Evolutionary conservation across 1,140 invertebrate species (phyloP), one percentile per base, ranked within the genome.

Genomic region (Drosophila leontia): DNA sequence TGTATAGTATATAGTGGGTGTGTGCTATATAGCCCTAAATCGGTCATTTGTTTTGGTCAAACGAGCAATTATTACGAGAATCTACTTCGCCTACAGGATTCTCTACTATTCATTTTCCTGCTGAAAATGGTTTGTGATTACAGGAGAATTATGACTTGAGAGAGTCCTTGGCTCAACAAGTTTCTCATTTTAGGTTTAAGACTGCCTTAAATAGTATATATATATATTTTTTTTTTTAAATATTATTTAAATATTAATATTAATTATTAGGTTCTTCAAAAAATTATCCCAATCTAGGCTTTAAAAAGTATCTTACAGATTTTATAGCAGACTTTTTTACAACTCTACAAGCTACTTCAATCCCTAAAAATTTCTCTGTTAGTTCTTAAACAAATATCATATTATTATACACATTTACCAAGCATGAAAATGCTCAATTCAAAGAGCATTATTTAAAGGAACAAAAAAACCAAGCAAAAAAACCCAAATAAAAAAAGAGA

Each of bases 51-150:
- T 56, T 26, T 62, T 19, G 32, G 29, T 62, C 62, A 44, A 65
- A 44, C 53, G 53, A 15, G 39, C 62, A 62, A 65, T 65, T 63
- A 65, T 65, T 63, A 65, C 17, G 32, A 44, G 34, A 34, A 19
- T 15, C 32, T 53, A 2, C 13, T 17, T 15, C 17, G 50, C 17
- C 50, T 51, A 7, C 32, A 12, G 37, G 32, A 60, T 29, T 29
- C 26, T 19, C 9, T 19, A 35, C 17, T 17, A 44, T 34, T 65
- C 62, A 62, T 63, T 56, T 56, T 3, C 34, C 53, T 15, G 51
- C n/a, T 55, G 51, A 37, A 55, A 55, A 55, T 37, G 51, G 34
- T 1, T 37, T 37, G 51, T 55, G 53, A 55, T 55, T 55, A 55
- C 13, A 15, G 35, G 19, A n/a, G 53, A 39, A 55, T 55, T 55